Evolutionary conservation across 37 sponge, comb jelly and placozoan species (phyloP).

Genomic region (Aplysina aerophoba): DNA sequence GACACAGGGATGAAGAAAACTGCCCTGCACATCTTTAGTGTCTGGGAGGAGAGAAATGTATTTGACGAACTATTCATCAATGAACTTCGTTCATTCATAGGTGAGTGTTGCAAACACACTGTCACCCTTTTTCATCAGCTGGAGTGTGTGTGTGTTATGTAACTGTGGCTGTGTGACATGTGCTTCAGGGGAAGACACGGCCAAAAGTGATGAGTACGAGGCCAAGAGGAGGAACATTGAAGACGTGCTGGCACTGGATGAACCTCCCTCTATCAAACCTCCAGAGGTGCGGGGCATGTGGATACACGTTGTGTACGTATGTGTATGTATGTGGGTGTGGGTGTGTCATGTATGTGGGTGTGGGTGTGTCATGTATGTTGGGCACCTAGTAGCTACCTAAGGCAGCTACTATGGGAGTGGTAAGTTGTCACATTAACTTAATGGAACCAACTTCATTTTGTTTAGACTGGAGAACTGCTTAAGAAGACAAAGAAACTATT

Average conservation of each 20-base stretch:
- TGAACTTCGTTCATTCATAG: slow-evolving; percentile 46
- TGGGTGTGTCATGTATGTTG: not conserved
- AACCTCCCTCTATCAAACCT: slow-evolving; percentile 9
- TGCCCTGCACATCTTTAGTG: slow-evolving; percentile 66
- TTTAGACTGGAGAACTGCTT: slow-evolving; percentile 65
- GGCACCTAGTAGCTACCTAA: not conserved
- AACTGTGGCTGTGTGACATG: too few species aligned
- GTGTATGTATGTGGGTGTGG: not conserved
- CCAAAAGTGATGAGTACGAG: slow-evolving; percentile 25
- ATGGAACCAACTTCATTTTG: not conserved
- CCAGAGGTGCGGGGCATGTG: slow-evolving; percentile 9
- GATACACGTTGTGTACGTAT: not conserved
- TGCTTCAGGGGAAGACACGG: not conserved
- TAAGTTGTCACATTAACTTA: too few species aligned
- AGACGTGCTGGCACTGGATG: not conserved
- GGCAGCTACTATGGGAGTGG: not conserved
- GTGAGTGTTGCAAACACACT: slow-evolving; percentile 30
- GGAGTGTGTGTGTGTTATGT: too few species aligned
- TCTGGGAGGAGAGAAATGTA: slow-evolving; percentile 90
- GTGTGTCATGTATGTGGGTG: not conserved
- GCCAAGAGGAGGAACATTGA: slow-evolving; percentile 27
- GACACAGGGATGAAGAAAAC: slow-evolving; percentile 63
- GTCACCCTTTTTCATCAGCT: too few species aligned
- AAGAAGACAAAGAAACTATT: slow-evolving; percentile 55
- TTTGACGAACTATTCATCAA: slow-evolving; percentile 57